A percentile compares a stretch with the other conserved stretches of the same genome.
Conservation (phyloP, 2,888 invertebrate genomes). For the Torymus texanus region DNA sequence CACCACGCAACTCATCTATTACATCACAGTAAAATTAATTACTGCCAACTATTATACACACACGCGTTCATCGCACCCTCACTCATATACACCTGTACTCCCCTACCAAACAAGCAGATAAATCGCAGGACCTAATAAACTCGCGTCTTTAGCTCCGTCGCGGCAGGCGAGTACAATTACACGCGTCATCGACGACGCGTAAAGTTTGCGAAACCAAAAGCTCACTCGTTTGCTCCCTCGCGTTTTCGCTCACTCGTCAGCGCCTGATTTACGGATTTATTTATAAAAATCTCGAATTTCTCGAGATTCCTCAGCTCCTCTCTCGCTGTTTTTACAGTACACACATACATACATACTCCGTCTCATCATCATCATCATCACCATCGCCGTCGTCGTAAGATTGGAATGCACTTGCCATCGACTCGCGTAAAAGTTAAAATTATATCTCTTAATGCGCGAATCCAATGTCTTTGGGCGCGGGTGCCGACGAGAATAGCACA, state of each 20-base stretch:
- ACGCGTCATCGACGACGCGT: background rate
- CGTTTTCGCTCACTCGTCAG: conserved; percentile 6
- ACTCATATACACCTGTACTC: no score
- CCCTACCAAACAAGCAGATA: background rate
- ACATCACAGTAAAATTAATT: no score
- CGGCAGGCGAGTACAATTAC: background rate
- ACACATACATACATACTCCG: background rate
- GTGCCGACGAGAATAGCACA: background rate
- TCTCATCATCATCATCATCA: conserved; percentile 17
- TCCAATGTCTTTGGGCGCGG: background rate
- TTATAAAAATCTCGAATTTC: conserved; percentile 54
- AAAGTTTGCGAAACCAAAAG: conserved; percentile 10
- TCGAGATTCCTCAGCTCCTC: background rate
- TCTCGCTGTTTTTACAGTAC: conserved; percentile 30
- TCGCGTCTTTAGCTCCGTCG: background rate
- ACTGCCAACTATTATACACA: conserved; percentile 23
- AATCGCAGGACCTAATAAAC: conserved; percentile 3
- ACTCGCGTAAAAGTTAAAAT: conserved; percentile 50
- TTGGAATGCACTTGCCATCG: conserved; percentile 46
- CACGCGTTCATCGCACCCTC: no score
- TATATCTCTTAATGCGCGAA: conserved; percentile 37
- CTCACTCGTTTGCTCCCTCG: background rate
- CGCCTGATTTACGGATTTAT: conserved; percentile 48
- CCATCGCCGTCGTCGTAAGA: conserved; percentile 23
- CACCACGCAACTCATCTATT: no score